These are phyloP conservation scores for Fabriciana adippe DNA, from an alignment of 2,888 invertebrate species.

Conservation along the genomic window DNA sequence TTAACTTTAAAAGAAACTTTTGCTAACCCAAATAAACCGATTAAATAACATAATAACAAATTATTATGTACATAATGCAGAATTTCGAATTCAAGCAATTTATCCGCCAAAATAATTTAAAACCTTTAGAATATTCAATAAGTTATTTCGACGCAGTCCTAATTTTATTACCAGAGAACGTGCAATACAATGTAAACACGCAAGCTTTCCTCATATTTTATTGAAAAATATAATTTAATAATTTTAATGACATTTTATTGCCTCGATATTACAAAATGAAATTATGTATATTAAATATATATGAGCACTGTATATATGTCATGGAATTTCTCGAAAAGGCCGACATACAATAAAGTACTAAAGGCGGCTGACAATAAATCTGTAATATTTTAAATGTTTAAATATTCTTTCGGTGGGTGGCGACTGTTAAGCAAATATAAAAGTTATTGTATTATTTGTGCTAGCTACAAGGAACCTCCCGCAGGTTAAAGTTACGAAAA, in stretches of 20 bases:
- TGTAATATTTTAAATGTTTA: slow-evolving; percentile 18
- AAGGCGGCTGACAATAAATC: slow-evolving; percentile 25
- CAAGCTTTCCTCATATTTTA: background rate
- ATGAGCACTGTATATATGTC: slow-evolving; percentile 17
- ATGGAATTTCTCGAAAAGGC: slow-evolving; percentile 4
- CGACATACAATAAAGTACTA: slow-evolving; percentile 16
- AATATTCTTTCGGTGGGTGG: slow-evolving; percentile 15
- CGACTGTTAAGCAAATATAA: slow-evolving; percentile 24
- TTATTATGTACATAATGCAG: background rate
- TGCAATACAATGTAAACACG: slow-evolving; percentile 10
- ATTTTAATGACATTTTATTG: slow-evolving; percentile 19
- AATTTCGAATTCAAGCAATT: background rate
- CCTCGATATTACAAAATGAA: slow-evolving; percentile 18
- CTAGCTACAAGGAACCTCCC: slow-evolving; percentile 6
- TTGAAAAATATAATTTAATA: slow-evolving; percentile 7
- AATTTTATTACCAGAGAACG: slow-evolving; percentile 8
- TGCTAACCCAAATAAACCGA: background rate
- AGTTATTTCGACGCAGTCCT: slow-evolving; percentile 16
- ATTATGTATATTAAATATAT: slow-evolving; percentile 8
- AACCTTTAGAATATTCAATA: background rate
- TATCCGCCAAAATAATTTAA: too few relatives aligned
- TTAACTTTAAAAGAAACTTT: too few relatives aligned
- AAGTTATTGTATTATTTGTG: slow-evolving; percentile 17
- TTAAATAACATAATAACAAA: slow-evolving; percentile 14
- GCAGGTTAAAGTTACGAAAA: slow-evolving; percentile 13